Evolutionary conservation across 2,113 vertebrate species (phyloP).

Genomic region (Turdus rufiventris): DNA sequence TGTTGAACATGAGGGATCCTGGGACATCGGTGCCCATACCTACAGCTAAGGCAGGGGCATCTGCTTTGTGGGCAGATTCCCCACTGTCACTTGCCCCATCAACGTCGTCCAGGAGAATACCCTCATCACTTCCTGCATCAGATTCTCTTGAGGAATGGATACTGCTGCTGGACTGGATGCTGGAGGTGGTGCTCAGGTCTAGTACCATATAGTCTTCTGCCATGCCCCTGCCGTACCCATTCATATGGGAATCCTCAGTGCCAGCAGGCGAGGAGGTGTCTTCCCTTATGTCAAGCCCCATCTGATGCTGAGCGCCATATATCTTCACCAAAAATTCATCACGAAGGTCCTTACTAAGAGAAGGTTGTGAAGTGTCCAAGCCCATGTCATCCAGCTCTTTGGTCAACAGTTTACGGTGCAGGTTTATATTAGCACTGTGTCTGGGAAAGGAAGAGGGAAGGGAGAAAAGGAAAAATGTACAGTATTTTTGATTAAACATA

Average conservation of each 20-base stretch:
- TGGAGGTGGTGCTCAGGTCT: constrained; percentile 96
- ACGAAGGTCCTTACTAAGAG: constrained; percentile 93
- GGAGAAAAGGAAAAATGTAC: constrained; percentile 59
- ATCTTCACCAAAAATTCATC: constrained; percentile 96
- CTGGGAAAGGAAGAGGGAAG: constrained; percentile 78
- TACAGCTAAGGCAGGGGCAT: constrained; percentile 69
- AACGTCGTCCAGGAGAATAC: constrained; percentile 93
- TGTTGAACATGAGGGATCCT: constrained; percentile 82
- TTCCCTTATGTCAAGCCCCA: constrained; percentile 86
- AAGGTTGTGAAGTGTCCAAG: constrained; percentile 91
- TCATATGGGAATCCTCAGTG: constrained; percentile 87
- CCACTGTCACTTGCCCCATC: constrained; percentile 93
- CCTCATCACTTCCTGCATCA: constrained; percentile 94
- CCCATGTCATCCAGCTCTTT: constrained; percentile 99
- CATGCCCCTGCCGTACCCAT: constrained; percentile 86
- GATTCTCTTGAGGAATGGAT: constrained; percentile 94
- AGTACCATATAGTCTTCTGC: constrained; percentile 95
- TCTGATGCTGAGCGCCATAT: constrained; percentile 87
- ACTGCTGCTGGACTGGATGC: constrained; percentile 94
- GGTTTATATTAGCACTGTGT: constrained; percentile 99
- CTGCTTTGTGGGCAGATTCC: constrained; percentile 79
- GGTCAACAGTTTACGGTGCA: constrained; percentile 99
- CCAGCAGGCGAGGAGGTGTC: constrained; percentile 83
- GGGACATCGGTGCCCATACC: constrained; percentile 72
- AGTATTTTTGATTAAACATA: constrained; percentile 67